Conservation (phyloP, 2,888 invertebrate genomes). For the Ganaspis brasiliensis region DNA sequence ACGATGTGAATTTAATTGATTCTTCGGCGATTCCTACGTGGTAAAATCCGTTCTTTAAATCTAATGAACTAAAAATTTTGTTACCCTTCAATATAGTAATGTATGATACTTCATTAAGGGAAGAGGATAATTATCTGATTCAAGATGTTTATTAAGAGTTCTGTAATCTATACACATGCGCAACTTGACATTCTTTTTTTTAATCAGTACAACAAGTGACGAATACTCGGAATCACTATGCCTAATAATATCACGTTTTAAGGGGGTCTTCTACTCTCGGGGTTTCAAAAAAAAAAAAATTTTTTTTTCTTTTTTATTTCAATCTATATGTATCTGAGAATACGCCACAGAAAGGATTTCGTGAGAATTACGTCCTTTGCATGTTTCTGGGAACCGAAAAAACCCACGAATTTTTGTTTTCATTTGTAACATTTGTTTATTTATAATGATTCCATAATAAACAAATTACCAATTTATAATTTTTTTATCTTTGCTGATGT, state of each 20-base stretch:
- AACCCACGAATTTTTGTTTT: too few relatives aligned
- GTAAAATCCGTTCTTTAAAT: constrained; percentile 46
- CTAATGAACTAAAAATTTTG: constrained; percentile 53
- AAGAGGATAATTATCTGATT: constrained; percentile 55
- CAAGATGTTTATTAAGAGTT: constrained; percentile 31
- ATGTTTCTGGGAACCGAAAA: too few relatives aligned
- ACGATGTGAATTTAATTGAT: constrained; percentile 54
- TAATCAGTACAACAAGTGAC: constrained; percentile 33
- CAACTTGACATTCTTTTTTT: constrained; percentile 42
- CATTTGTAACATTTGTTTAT: too few relatives aligned
- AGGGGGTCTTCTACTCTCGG: too few relatives aligned
- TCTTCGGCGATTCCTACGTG: constrained; percentile 50
- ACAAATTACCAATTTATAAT: too few relatives aligned
- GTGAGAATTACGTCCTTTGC: too few relatives aligned
- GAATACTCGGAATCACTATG: constrained; percentile 28
- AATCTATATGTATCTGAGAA: too few relatives aligned
- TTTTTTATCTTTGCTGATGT: too few relatives aligned
- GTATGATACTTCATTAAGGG: constrained; percentile 58
- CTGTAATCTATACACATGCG: constrained; percentile 47
- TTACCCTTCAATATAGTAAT: constrained; percentile 49
- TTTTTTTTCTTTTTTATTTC: too few relatives aligned
- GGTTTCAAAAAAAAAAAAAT: too few relatives aligned
- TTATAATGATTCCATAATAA: too few relatives aligned
- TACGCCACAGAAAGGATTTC: too few relatives aligned
- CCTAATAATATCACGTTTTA: neutral